Base-by-base conservation (phyloP, 2,797 vertebrate genomes). In the Benthosema pterotum region DNA sequence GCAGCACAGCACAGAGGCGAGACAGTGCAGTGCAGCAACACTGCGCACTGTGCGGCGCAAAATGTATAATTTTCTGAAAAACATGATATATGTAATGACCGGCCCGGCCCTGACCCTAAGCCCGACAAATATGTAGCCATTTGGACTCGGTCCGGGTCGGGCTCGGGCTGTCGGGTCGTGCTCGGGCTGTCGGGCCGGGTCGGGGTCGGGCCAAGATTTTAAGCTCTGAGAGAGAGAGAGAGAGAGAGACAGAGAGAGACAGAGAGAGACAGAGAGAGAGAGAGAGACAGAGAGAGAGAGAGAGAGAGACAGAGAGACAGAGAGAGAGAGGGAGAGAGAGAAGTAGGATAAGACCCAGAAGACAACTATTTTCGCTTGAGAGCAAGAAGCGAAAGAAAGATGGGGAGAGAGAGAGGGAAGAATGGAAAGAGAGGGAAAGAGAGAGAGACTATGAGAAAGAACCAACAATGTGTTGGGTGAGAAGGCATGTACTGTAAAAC, bases 391-490 rank as follows among this genome's bases (percentile, higher is more conserved):
- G 18, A 54, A 22, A 5, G 18, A 12, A 9, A 45, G 43, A 45
- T 9, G 13, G 42, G 12, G 42, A 43, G 43, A 45, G 43, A 45
- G 43, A 46, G 13, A 53, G 22, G 32, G 45, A 46, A 15, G n/a
- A 2, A 46, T 13, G n/a, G 45, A 46, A 7, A 46, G 13, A 46
- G 63, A 78, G 64, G 74, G 69, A 81, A 49, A 70, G 65, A 82
- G 63, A 82, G 73, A 89, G 71, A 88, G 84, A 91, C 89, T 90
- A 72, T 85, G 77, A 25, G 78, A 91, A 83, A 87, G 77, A 88
- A 83, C 70, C 83, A 69, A 77, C 69, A 52, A 46, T 56, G 80
- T 83, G 80, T 83, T 84, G 80, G 80, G 51, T 83, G 81, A 52
- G 83, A 79, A 86, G 58, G 82, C 87, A 67, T 85, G 32, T 38